Percentiles rank a stretch among this genome's conserved stretches.
Conservation (phyloP, 2,797 vertebrate genomes). For the Premnoplex brunnescens region DNA sequence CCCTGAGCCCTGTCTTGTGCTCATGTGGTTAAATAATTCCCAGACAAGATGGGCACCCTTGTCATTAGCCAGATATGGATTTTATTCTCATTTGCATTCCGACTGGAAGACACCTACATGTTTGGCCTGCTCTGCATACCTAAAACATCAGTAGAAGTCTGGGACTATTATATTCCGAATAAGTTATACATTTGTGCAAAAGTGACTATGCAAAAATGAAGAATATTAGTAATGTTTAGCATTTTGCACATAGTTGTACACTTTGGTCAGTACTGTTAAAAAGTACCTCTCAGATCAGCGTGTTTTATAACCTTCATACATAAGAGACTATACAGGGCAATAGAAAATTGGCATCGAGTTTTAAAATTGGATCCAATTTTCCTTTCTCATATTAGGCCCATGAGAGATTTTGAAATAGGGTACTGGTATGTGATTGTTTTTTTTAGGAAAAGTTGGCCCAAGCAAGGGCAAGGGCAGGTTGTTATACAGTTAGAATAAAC, state of each 20-base stretch:
- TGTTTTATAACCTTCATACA: background rate
- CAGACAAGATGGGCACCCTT: background rate
- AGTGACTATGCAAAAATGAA: background rate
- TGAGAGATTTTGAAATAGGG: background rate
- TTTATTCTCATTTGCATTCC: background rate
- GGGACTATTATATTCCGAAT: background rate
- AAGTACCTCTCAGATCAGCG: background rate
- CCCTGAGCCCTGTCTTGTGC: background rate
- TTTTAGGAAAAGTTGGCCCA: background rate
- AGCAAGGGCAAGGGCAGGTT: background rate
- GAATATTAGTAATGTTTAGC: background rate
- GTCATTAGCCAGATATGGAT: background rate
- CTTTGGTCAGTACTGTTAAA: background rate
- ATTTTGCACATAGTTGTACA: background rate
- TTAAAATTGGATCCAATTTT: background rate
- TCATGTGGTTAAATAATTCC: background rate
- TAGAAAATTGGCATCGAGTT: background rate
- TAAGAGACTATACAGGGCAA: background rate
- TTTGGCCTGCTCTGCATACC: background rate
- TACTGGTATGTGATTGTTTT: background rate
- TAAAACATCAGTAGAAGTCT: background rate
- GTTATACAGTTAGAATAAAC: background rate
- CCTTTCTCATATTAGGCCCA: background rate
- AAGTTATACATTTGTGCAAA: background rate
- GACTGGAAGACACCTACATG: background rate